A percentile compares a stretch with the other conserved stretches of the same genome.
phyloP scores from a whole-genome alignment of 2,113 vertebrate species.

The Nerophis ophidion region DNA sequence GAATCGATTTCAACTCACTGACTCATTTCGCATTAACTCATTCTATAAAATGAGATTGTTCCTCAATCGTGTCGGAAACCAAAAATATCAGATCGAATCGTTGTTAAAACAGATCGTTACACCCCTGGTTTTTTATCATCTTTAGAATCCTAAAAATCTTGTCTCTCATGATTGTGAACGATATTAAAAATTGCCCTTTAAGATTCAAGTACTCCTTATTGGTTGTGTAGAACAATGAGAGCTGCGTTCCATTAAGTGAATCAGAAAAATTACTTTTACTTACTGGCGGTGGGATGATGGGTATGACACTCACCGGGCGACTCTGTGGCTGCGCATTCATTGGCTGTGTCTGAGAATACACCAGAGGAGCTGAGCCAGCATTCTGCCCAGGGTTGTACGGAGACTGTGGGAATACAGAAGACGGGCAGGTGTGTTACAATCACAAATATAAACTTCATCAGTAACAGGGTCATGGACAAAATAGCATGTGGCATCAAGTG shows the following conservation, averaged over 20 bases:
- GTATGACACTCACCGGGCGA: conserved; percentile 80
- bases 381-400: conserved; percentile 93
- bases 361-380: conserved; percentile 84
- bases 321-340: conserved; percentile 93
- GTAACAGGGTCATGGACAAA: conserved; percentile 5
- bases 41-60: too few species aligned
- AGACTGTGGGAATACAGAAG: conserved; percentile 68
- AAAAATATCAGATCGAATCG: too few species aligned
- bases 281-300: not conserved
- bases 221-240: too few species aligned
- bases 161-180: too few species aligned
- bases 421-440: not conserved
- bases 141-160: too few species aligned
- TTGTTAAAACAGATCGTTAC: too few species aligned
- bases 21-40: too few species aligned
- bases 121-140: too few species aligned
- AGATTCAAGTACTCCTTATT: too few species aligned
- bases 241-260: not conserved
- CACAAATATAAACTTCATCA: conserved; percentile 5
- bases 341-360: conserved; percentile 91
- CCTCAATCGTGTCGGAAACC: too few species aligned
- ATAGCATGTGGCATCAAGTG: conserved; percentile 7
- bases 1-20: too few species aligned
- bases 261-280: conserved; percentile 1
- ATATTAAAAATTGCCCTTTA: too few species aligned